Conservation (phyloP, 37 sponge, comb jelly and placozoan species). For the Spongilla lacustris region DNA sequence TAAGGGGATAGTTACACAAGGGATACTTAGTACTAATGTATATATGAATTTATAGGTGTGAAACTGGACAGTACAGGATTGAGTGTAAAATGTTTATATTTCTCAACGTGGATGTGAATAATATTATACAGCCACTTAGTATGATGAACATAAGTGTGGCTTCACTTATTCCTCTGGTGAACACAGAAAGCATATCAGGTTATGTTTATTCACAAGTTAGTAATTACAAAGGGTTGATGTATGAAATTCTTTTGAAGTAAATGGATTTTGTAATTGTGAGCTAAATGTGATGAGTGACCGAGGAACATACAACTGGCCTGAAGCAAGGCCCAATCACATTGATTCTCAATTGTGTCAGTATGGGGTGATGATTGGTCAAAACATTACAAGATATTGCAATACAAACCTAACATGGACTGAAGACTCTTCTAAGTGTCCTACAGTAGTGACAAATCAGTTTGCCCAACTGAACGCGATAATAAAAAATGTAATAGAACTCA, state of each 20-base stretch:
- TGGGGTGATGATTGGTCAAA: neutral
- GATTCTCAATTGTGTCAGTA: neutral
- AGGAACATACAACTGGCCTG: constrained; percentile 36
- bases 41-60: too few species aligned
- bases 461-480: neutral
- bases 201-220: too few species aligned
- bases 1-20: too few species aligned
- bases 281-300: neutral
- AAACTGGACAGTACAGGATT: too few species aligned
- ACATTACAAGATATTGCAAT: neutral
- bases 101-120: too few species aligned
- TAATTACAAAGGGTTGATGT: too few species aligned
- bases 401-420: neutral
- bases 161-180: too few species aligned
- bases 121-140: too few species aligned
- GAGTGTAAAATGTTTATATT: too few species aligned
- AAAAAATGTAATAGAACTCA: neutral
- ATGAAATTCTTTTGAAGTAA: neutral
- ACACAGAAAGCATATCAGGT: neutral
- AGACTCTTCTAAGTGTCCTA: constrained; percentile 5
- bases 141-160: too few species aligned
- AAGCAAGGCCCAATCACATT: neutral
- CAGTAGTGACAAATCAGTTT: constrained; percentile 5
- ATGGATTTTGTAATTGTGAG: constrained; percentile 40
- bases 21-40: too few species aligned